These are phyloP conservation scores for Villa cingulata DNA, from an alignment of 2,888 invertebrate species.

Conservation along the genomic window DNA sequence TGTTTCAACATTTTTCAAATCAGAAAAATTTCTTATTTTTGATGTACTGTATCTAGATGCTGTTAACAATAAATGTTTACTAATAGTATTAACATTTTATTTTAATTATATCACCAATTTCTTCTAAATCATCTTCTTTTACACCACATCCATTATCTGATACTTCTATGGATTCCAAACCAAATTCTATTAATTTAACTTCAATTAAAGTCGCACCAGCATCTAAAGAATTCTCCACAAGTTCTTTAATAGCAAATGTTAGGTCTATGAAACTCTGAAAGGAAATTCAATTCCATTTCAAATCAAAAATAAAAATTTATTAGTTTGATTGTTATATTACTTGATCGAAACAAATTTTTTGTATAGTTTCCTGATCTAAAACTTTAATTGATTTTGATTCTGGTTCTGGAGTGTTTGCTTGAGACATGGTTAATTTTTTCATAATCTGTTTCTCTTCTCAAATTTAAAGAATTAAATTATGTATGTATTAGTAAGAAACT, in stretches of 20 bases:
- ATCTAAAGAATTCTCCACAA: conserved; percentile 93
- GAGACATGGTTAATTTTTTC: too few relatives aligned
- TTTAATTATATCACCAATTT: conserved; percentile 56
- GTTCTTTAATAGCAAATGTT: conserved; percentile 86
- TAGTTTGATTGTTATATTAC: conserved; percentile 39
- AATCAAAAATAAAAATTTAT: background rate
- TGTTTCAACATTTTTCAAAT: conserved; percentile 69
- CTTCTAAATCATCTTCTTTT: conserved; percentile 66
- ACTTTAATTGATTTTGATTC: conserved; percentile 47
- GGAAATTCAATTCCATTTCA: background rate
- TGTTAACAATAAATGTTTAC: conserved; percentile 27
- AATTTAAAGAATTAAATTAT: too few relatives aligned
- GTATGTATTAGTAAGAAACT: too few relatives aligned
- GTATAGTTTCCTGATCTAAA: conserved; percentile 59
- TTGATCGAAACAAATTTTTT: conserved; percentile 82
- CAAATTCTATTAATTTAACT: conserved; percentile 74
- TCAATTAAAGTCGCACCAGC: conserved; percentile 86
- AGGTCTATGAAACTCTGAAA: conserved; percentile 69
- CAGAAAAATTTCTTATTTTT: conserved; percentile 76
- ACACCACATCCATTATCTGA: conserved; percentile 90
- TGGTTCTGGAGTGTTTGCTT: too few relatives aligned
- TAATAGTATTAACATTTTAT: background rate
- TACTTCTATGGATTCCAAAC: conserved; percentile 78
- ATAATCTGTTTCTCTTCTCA: too few relatives aligned
- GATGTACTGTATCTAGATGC: conserved; percentile 94